phyloP scores from a whole-genome alignment of 2,113 vertebrate genomes.

The Archocentrus centrarchus region DNA sequence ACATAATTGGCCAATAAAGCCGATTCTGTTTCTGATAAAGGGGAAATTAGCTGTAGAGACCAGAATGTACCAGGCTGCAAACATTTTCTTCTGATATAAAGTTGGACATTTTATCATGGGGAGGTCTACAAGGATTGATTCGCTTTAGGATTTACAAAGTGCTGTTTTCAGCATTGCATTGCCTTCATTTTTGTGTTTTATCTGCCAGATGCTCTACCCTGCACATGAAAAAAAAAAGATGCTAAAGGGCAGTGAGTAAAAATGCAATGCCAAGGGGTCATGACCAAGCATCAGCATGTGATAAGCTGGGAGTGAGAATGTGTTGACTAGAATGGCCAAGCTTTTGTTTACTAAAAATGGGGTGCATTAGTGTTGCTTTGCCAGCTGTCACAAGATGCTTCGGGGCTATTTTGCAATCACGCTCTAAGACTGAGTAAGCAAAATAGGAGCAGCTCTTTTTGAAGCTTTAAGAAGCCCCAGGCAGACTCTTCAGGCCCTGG shows the following conservation, averaged over 20 bases:
- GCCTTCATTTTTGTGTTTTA: neutral
- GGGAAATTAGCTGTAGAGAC: too few relatives aligned
- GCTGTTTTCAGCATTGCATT: neutral
- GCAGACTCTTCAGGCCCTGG: slow-evolving; percentile 23
- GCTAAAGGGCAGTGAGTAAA: slow-evolving; percentile 8
- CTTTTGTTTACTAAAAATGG: slow-evolving; percentile 36
- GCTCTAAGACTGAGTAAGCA: slow-evolving; percentile 44
- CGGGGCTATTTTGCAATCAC: slow-evolving; percentile 55
- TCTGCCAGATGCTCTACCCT: neutral
- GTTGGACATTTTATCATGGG: neutral
- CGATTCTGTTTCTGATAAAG: too few relatives aligned
- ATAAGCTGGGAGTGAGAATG: slow-evolving; percentile 5
- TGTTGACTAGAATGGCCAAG: slow-evolving; percentile 19
- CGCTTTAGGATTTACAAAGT: neutral
- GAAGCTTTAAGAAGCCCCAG: neutral
- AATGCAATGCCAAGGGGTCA: slow-evolving; percentile 1
- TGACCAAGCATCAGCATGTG: slow-evolving; percentile 3
- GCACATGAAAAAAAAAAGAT: neutral
- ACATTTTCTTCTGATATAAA: neutral
- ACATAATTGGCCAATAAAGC: too few relatives aligned
- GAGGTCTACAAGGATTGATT: neutral
- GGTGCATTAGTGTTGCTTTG: slow-evolving; percentile 25
- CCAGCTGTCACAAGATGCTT: slow-evolving; percentile 50
- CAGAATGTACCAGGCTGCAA: neutral
- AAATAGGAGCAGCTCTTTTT: slow-evolving; percentile 23